Evolutionary conservation across 2,888 invertebrate species (phyloP), one percentile per base, ranked within the genome.

Genomic region (Pandemis cinnamomeana): DNA sequence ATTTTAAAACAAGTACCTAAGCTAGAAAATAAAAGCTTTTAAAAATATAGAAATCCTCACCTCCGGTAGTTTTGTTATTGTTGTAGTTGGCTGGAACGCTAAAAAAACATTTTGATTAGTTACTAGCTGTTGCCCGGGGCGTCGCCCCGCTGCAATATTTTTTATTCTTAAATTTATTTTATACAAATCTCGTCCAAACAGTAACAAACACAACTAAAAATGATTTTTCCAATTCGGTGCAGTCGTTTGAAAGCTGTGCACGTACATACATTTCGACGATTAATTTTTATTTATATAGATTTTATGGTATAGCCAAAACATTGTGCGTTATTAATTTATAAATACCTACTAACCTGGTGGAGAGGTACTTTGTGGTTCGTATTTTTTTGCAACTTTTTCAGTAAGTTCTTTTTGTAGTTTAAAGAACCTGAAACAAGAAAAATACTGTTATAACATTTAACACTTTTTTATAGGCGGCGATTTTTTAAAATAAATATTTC

Each of bases 351-450:
- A 81, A 91, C 91, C 86, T 86, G 89, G 85, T 44, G 81, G 67
- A 13, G 81, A 76, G 27, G 82, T 77, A 58, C 83, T 78, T 44
- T 72, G 67, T 69, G 74, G 75, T 42, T 80, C 63, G 36, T 62
- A 79, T 81, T 81, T 87, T 80, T 87, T 90, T 0, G 80, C 82
- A 1, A 85, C 80, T 81, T 89, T 91, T 42, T 88, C 85, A 68
- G 80, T 85, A 5, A 92, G 78, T 69, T 91, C 90, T 75, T 86
- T 89, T 79, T 92, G 92, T 46, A 90, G 79, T 75, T 89, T 89
- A 82, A 92, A 93, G 78, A 86, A 92, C 8, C 93, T 93, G 87
- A 67, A 86, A 89, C 11, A 67, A 66, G 55, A 71, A 75, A 71
- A 60, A 72, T 62, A 62, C 7, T 4, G 10, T 62, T 20, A 55